These are phyloP conservation scores for Tolmerus cingulatus DNA, from an alignment of 2,888 invertebrate genomes.

Conservation along the genomic window DNA sequence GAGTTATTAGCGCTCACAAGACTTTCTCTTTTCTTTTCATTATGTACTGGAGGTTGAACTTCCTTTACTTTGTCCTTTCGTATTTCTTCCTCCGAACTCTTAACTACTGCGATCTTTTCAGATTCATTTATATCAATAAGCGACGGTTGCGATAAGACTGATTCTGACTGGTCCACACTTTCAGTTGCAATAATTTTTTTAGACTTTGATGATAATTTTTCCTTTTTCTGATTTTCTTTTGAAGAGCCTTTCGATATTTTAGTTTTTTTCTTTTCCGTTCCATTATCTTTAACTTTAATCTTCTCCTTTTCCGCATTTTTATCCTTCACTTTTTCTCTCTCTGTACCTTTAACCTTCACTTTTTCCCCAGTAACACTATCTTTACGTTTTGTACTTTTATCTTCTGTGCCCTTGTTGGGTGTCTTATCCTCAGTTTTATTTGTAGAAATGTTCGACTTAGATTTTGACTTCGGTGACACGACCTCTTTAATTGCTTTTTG, in stretches of 20 bases:
- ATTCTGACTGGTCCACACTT: background rate
- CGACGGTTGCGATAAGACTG: background rate
- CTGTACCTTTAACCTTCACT: conserved; percentile 43
- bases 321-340: background rate
- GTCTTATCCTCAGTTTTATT: conserved; percentile 27
- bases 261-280: conserved; percentile 49
- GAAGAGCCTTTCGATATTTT: conserved; percentile 50
- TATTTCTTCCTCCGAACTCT: conserved; percentile 40
- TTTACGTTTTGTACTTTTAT: conserved; percentile 28
- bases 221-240: conserved; percentile 54
- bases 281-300: conserved; percentile 46
- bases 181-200: conserved; percentile 51
- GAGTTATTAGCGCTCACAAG: background rate
- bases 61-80: conserved; percentile 40
- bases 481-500: conserved; percentile 68
- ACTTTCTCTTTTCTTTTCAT: background rate
- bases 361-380: background rate
- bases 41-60: background rate
- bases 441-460: conserved; percentile 51
- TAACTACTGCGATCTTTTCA: background rate
- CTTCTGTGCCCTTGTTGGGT: conserved; percentile 47
- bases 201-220: conserved; percentile 55
- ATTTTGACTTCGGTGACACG: conserved; percentile 54
- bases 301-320: conserved; percentile 49
- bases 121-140: background rate